phyloP scores from a whole-genome alignment of 2,888 invertebrate species.

The Nebria salina region DNA sequence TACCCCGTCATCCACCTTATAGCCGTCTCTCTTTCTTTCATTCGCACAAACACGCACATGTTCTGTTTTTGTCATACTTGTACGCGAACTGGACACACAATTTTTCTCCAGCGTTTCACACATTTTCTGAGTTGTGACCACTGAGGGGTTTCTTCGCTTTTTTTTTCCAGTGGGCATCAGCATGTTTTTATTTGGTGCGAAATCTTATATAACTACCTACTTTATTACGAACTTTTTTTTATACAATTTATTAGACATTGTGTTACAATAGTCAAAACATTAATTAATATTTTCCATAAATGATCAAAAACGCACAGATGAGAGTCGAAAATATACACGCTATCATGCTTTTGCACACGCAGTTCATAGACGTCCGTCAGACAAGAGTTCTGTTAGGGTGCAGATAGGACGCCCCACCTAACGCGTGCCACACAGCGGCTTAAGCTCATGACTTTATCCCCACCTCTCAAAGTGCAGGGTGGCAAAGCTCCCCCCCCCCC shows the following conservation, averaged over 20 bases:
- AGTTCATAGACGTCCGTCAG: background rate
- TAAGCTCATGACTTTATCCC: constrained; percentile 2
- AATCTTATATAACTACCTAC: background rate
- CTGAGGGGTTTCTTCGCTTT: background rate
- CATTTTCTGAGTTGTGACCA: background rate
- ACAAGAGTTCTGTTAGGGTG: background rate
- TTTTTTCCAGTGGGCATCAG: background rate
- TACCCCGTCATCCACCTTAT: background rate
- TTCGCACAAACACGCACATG: background rate
- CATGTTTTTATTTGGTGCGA: background rate
- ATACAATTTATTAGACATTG: background rate
- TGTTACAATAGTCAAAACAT: too few species aligned
- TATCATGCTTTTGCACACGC: background rate
- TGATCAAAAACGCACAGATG: background rate
- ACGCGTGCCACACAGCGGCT: background rate
- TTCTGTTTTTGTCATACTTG: background rate
- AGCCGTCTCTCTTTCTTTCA: background rate
- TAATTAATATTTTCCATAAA: too few species aligned
- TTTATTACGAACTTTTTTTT: background rate
- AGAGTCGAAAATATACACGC: background rate
- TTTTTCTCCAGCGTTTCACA: background rate
- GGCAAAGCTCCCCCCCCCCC: background rate
- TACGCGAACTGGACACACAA: background rate
- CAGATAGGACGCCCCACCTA: background rate
- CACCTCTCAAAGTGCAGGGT: constrained; percentile 18